Conservation (phyloP, 2,113 vertebrate genomes). For the Chamaea fasciata region DNA sequence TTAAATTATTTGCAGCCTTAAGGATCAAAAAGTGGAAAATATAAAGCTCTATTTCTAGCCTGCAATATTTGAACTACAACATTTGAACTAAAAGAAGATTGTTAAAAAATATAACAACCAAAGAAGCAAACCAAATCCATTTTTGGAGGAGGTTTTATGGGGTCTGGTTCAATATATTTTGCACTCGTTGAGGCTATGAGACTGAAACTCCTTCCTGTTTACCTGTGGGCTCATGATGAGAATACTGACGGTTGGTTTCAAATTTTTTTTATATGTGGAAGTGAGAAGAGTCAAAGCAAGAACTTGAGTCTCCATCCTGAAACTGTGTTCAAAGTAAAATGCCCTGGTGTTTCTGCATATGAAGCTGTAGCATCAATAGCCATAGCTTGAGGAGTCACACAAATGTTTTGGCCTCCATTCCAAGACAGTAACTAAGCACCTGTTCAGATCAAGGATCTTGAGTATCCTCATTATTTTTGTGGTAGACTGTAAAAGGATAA, state of each 20-base stretch:
- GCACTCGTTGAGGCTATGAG: background rate
- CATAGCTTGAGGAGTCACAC: background rate
- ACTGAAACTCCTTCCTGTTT: conserved; percentile 42
- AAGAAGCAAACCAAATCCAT: background rate
- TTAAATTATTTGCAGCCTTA: background rate
- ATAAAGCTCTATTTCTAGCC: background rate
- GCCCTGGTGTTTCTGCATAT: background rate
- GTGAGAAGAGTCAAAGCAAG: background rate
- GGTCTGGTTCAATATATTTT: background rate
- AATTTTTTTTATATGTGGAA: background rate
- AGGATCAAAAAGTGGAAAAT: background rate
- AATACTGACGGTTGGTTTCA: conserved; percentile 18
- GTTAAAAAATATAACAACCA: background rate
- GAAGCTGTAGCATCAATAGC: background rate
- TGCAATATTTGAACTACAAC: background rate
- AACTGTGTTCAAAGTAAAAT: background rate
- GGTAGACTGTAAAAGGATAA: background rate
- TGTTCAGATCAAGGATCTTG: background rate
- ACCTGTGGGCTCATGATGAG: background rate
- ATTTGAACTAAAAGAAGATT: background rate
- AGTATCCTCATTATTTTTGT: background rate
- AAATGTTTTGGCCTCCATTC: background rate
- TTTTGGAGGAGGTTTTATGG: background rate
- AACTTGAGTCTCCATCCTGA: background rate
- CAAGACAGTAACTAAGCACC: background rate